Evolutionary conservation across 2,113 vertebrate species (phyloP), one percentile per base, ranked within the genome.

Genomic region (Mystacornis crossleyi): DNA sequence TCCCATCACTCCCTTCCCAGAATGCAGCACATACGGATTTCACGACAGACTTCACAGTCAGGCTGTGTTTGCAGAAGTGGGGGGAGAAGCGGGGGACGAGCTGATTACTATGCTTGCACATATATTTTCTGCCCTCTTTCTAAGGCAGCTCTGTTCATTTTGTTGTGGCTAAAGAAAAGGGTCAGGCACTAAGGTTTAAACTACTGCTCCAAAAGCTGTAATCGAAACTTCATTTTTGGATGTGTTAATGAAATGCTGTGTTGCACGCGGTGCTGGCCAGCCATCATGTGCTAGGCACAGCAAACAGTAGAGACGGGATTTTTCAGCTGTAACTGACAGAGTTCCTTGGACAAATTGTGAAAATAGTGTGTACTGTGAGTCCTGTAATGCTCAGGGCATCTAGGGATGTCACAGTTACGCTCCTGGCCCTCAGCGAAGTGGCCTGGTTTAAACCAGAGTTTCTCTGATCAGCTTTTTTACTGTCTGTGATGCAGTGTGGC

Each of bases 111-210:
- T 28, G 25, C 74, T 78, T 43, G 62, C 58, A 78, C 38, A 83
- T 93, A 26, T 34, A 85, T 69, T 86, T 85, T 62, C 64, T 89
- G 33, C 48, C 62, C 31, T 67, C 73, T 60, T 74, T 89, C 90
- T 89, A 62, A 96, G 66, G 53, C 64, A 85, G 14, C 74, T 58
- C 51, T 90, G 51, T 92, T 81, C n/a, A 42, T 74, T 96, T 88
- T 53, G 54, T 36, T 89, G 55, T 57, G 70, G 42, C 71, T 75
- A 50, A 94, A 88, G 53, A 87, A 89, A 93, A 85, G 67, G 55
- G 66, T 79, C 58, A 72, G 87, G 40, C 73, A 65, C 51, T 91
- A 66, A 78, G 43, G 28, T 86, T 64, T 74, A 77, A 92, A 47
- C 47, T 82, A 51, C 40, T 45, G 42, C 53, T 82, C 66, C 43